A percentile compares a stretch with the other conserved stretches of the same genome.
Conservation (phyloP, 1,140 invertebrate species). For the Bathynomus jamesi region DNA sequence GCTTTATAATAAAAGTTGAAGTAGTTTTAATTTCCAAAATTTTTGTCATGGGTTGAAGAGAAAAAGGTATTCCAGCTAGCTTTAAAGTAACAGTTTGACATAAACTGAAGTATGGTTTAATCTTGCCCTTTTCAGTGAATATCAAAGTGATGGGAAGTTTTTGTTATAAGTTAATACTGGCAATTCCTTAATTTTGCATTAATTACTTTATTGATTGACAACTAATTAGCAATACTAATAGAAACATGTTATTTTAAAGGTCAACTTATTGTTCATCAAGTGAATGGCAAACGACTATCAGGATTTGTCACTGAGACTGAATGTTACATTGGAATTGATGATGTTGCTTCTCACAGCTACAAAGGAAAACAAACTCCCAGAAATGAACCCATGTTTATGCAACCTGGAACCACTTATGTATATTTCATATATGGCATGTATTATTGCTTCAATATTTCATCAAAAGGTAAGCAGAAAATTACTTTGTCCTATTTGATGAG, state of each 20-base stretch:
- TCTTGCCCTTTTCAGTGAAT: background rate
- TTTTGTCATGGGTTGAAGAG: too few relatives aligned
- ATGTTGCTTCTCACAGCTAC: conserved; percentile 64
- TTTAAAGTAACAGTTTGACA: too few relatives aligned
- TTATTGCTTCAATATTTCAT: conserved; percentile 73
- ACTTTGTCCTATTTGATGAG: background rate
- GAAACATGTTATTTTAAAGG: conserved; percentile 11
- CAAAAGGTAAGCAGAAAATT: conserved; percentile 50
- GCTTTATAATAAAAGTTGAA: background rate
- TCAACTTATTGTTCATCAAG: conserved; percentile 52
- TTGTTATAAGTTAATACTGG: background rate
- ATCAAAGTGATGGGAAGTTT: background rate
- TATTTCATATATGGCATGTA: conserved; percentile 78
- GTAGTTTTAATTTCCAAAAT: background rate
- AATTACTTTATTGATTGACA: too few relatives aligned
- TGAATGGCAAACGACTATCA: conserved; percentile 48
- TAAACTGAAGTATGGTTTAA: too few relatives aligned
- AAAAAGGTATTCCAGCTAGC: too few relatives aligned
- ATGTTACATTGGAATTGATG: conserved; percentile 61
- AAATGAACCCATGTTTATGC: conserved; percentile 71
- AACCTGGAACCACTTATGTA: conserved; percentile 68
- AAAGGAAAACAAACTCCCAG: conserved; percentile 56
- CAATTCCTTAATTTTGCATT: background rate
- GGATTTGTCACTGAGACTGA: conserved; percentile 72
- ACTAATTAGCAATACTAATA: too few relatives aligned